Conservation (phyloP, 2,888 invertebrate genomes). For the Limenitis camilla region DNA sequence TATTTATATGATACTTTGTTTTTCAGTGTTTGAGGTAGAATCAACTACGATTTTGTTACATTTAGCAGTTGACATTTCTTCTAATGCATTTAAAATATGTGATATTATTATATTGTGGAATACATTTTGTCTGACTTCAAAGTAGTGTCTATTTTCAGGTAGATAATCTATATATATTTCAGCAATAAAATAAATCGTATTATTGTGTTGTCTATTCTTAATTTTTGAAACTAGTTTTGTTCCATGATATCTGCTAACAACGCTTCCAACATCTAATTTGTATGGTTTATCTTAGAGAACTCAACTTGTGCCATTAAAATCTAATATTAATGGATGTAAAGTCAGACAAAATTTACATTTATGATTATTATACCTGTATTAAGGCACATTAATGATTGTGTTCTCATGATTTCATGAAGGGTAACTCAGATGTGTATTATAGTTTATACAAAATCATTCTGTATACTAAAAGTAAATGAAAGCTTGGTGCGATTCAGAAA, state of each 20-base stretch:
- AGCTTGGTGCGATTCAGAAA: slow-evolving; percentile 75
- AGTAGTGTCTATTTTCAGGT: slow-evolving; percentile 63
- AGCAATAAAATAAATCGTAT: slow-evolving; percentile 49
- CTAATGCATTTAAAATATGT: slow-evolving; percentile 74
- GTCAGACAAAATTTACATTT: slow-evolving; percentile 68
- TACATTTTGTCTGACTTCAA: slow-evolving; percentile 72
- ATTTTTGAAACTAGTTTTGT: slow-evolving; percentile 24
- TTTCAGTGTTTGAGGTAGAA: slow-evolving; percentile 45
- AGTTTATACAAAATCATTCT: slow-evolving; percentile 71
- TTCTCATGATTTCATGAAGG: slow-evolving; percentile 50
- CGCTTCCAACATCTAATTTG: slow-evolving; percentile 31
- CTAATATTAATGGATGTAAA: slow-evolving; percentile 45
- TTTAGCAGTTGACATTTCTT: slow-evolving; percentile 56
- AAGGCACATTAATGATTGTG: slow-evolving; percentile 54
- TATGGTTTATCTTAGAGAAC: slow-evolving; percentile 32
- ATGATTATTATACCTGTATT: slow-evolving; percentile 50
- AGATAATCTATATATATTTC: slow-evolving; percentile 32
- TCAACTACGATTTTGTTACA: slow-evolving; percentile 30
- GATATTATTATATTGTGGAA: slow-evolving; percentile 71
- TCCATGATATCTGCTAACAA: slow-evolving; percentile 30
- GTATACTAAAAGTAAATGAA: slow-evolving; percentile 75
- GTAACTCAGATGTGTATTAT: slow-evolving; percentile 63
- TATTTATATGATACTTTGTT: slow-evolving; percentile 56
- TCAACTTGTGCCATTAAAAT: slow-evolving; percentile 58
- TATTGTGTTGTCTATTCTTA: slow-evolving; percentile 26